Percentiles rank a stretch among this genome's conserved stretches.
Evolutionary conservation across 2,888 invertebrate genomes (phyloP).

Genomic region (Eristalis pertinax): DNA sequence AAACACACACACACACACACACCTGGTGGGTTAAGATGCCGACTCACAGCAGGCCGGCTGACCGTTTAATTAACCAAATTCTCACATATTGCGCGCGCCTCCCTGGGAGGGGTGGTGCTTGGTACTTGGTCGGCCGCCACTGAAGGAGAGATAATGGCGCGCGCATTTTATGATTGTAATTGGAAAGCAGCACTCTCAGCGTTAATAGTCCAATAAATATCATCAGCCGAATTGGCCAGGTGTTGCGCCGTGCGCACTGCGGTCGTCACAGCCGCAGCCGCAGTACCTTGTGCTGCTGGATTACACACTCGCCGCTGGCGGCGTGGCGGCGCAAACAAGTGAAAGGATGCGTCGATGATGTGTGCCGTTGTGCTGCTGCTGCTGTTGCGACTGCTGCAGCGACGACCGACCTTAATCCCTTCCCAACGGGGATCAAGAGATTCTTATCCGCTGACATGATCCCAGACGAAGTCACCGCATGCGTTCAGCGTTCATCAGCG

Average conservation of each 20-base stretch:
- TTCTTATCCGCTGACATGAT: conserved; percentile 44
- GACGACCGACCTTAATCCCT: conserved; percentile 59
- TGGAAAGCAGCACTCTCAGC: conserved; percentile 69
- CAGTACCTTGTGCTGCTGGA: conserved; percentile 4
- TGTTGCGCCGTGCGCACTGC: conserved; percentile 6
- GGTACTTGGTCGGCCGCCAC: not conserved
- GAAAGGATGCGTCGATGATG: conserved; percentile 50
- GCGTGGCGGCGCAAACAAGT: conserved; percentile 29
- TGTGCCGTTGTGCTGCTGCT: not conserved
- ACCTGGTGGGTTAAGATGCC: not conserved
- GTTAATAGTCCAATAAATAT: conserved; percentile 71
- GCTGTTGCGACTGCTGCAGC: no score
- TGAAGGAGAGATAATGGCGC: conserved; percentile 45
- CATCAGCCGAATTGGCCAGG: conserved; percentile 45
- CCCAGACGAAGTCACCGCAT: conserved; percentile 14
- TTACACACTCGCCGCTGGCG: conserved; percentile 33
- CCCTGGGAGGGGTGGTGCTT: not conserved
- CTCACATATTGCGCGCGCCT: conserved; percentile 50
- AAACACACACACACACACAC: no score
- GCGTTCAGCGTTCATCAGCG: not conserved
- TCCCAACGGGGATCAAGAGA: conserved; percentile 45
- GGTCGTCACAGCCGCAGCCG: no score
- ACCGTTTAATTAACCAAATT: conserved; percentile 72
- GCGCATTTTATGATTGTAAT: conserved; percentile 71
- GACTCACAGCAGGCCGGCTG: conserved; percentile 65